Percentiles rank a stretch among this genome's conserved stretches.
Conservation (phyloP, 2,113 vertebrate species). For the Dipodomys ordii region DNA sequence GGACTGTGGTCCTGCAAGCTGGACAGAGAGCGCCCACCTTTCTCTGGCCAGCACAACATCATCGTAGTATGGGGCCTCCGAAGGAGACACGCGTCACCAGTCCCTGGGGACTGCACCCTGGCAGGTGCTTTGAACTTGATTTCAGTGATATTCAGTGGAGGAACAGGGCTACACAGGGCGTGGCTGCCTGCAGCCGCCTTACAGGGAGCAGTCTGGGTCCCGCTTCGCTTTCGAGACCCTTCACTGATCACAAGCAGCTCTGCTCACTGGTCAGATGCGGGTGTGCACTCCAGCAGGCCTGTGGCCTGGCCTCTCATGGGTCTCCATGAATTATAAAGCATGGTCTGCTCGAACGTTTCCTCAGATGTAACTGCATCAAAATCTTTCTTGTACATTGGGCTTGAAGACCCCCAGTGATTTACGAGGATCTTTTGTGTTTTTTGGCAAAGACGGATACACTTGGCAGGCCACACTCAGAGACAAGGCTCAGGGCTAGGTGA, state of each 20-base stretch:
- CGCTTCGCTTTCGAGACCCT: not conserved
- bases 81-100: not conserved
- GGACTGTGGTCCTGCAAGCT: no score
- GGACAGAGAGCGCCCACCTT: not conserved
- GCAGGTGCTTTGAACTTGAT: not conserved
- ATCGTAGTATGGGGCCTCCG: not conserved
- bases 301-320: not conserved
- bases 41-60: not conserved
- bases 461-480: not conserved
- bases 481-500: not conserved
- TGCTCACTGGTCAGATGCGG: not conserved
- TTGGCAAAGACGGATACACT: accelerated
- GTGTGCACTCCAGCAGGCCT: not conserved
- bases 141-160: not conserved
- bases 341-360: not conserved
- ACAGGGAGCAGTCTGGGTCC: not conserved
- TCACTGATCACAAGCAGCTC: not conserved
- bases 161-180: not conserved
- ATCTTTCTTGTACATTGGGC: not conserved
- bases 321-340: accelerated
- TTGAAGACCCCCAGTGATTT: not conserved
- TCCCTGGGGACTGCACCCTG: not conserved
- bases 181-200: not conserved
- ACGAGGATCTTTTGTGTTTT: accelerated
- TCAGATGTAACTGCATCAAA: not conserved